Evolutionary conservation across 2,888 invertebrate species (phyloP), one percentile per base, ranked within the genome.

Genomic region (Agrotis segetum): DNA sequence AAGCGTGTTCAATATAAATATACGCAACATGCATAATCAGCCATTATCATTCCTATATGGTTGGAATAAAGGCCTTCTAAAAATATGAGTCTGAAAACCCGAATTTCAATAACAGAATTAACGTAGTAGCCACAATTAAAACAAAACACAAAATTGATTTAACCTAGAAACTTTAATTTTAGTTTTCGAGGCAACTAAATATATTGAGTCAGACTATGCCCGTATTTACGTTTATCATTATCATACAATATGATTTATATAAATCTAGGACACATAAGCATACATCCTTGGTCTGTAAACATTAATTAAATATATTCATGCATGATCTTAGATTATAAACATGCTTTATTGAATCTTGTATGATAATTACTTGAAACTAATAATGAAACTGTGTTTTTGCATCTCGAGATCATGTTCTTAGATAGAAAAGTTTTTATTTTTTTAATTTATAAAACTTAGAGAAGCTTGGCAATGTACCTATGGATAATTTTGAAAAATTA

Each of bases 261-360:
- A 67, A 66, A 73, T 68, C 56, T 75, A 70, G 62, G 50, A 56
- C 78, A 78, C 65, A 74, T 46, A 71, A 59, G 50, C 72, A 76
- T 71, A 71, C 34, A 72, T 71, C 81, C 79, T 79, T 76, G 81
- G 53, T 80, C 67, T 58, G 77, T 65, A 56, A 80, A 79, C 76
- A 62, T 76, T 71, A 80, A 79, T 80, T 65, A 67, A 79, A 79
- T 80, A 24, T 76, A 68, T 80, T 67, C 77, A 68, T 80, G 72
- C 58, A 79, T 80, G 66, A 80, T 76, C 81, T 80, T 46, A 65
- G 67, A 80, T 71, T 72, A 66, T 50, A 62, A 65, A 55, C 59
- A 76, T 65, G 77, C 58, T 65, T 59, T 80, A 80, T 72, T 70
- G 59, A 70, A 60, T 74, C 29, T 62, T 46, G n/a, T 69, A 1